phyloP scores from a whole-genome alignment of 2,888 invertebrate genomes.

The Marasmarcha lunaedactyla region DNA sequence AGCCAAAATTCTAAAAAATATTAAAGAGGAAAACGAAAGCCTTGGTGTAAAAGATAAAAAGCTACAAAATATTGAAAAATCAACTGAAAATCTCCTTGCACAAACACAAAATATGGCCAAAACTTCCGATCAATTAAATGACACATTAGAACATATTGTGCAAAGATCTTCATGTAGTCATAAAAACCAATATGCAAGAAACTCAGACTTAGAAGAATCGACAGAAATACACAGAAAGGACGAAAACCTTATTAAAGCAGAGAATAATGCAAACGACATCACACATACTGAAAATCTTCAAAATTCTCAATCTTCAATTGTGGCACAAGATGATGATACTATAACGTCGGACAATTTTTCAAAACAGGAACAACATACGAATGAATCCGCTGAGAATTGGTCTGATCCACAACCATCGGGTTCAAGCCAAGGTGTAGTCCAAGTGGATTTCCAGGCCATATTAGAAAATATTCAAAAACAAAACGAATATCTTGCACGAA shows the following conservation, averaged over 20 bases:
- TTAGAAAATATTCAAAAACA: conserved; percentile 28
- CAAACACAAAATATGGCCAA: conserved; percentile 15
- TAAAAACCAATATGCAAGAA: conserved; percentile 6
- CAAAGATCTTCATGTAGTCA: conserved; percentile 24
- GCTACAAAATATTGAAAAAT: conserved; percentile 15
- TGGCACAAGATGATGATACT: too few relatives aligned
- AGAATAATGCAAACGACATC: neutral
- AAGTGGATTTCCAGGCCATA: conserved; percentile 23
- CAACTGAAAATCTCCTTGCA: conserved; percentile 12
- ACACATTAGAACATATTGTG: conserved; percentile 16
- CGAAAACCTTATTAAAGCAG: too few relatives aligned
- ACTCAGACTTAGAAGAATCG: too few relatives aligned
- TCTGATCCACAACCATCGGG: too few relatives aligned
- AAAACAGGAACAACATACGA: too few relatives aligned
- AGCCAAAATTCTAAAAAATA: conserved; percentile 29
- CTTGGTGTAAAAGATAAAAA: conserved; percentile 15
- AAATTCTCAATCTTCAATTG: too few relatives aligned
- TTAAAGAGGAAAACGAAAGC: conserved; percentile 25
- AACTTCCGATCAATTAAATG: conserved; percentile 14
- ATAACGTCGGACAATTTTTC: too few relatives aligned
- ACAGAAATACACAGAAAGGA: too few relatives aligned
- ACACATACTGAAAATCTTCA: too few relatives aligned
- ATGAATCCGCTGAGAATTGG: too few relatives aligned
- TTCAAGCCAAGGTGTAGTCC: too few relatives aligned
- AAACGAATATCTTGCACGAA: conserved; percentile 26